These are phyloP conservation scores for Apotomis turbidana DNA, from an alignment of 2,888 invertebrate species.

Conservation along the genomic window DNA sequence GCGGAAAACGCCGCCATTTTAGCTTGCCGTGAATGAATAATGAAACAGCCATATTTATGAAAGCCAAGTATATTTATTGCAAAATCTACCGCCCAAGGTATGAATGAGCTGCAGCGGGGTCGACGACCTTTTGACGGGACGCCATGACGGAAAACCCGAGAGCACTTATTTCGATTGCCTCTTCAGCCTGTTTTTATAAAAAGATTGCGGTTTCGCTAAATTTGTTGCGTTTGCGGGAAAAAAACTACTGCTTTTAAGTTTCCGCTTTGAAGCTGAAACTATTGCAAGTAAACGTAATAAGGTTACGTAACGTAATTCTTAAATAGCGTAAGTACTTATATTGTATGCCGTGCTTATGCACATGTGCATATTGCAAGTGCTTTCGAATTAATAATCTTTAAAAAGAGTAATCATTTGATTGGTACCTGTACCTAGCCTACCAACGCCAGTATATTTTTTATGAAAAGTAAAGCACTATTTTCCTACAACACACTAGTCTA, in stretches of 20 bases:
- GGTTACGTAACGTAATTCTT: background rate
- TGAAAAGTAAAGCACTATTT: too few relatives aligned
- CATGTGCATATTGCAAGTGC: too few relatives aligned
- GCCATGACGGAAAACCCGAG: slow-evolving; percentile 63
- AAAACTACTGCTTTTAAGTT: slow-evolving; percentile 3
- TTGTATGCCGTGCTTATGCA: too few relatives aligned
- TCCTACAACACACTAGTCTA: too few relatives aligned
- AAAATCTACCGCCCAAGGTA: slow-evolving; percentile 42
- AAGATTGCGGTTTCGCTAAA: slow-evolving; percentile 50
- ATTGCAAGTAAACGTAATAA: background rate
- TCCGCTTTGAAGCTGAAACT: slow-evolving; percentile 10
- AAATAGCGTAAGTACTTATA: background rate
- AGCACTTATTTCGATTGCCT: slow-evolving; percentile 71
- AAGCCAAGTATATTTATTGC: slow-evolving; percentile 43
- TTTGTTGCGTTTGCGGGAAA: slow-evolving; percentile 45
- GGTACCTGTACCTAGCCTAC: too few relatives aligned
- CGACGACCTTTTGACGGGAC: slow-evolving; percentile 62
- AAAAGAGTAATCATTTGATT: too few relatives aligned
- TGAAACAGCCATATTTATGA: slow-evolving; percentile 43
- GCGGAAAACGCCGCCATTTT: slow-evolving; percentile 36
- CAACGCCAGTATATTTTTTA: too few relatives aligned
- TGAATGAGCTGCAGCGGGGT: slow-evolving; percentile 49
- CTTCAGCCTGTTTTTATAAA: slow-evolving; percentile 59
- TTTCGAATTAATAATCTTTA: too few relatives aligned
- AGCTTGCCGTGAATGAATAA: slow-evolving; percentile 27